A percentile compares a stretch with the other conserved stretches of the same genome.
phyloP scores from a whole-genome alignment of 92 coral and sea anemone genomes.

The Siderastrea siderea region DNA sequence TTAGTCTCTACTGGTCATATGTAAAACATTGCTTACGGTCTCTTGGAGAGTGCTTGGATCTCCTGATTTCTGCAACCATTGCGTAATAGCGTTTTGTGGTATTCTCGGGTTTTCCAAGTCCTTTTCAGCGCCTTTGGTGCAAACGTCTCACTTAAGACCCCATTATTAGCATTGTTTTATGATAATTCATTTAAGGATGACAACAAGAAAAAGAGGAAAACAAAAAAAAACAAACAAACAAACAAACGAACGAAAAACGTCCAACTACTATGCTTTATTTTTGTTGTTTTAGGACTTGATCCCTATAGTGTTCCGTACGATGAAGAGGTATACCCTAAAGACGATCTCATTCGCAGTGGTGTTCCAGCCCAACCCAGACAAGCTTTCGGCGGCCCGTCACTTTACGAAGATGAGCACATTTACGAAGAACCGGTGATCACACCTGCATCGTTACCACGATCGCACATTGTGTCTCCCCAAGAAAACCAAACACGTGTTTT shows the following conservation, averaged over 20 bases:
- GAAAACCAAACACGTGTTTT: constrained; percentile 46
- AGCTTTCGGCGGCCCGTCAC: constrained; percentile 45
- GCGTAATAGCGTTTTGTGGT: too few species aligned
- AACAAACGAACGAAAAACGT: neutral
- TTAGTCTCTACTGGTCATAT: too few species aligned
- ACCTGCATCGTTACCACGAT: constrained; percentile 75
- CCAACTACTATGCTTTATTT: neutral
- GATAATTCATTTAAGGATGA: too few species aligned
- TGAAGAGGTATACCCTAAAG: constrained; percentile 23
- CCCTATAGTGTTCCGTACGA: constrained; percentile 52
- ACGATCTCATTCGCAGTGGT: constrained; percentile 42
- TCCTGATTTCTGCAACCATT: too few species aligned
- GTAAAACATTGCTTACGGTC: too few species aligned
- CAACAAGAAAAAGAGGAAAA: too few species aligned
- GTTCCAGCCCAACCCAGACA: constrained; percentile 38
- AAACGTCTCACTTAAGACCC: too few species aligned
- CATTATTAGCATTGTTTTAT: too few species aligned
- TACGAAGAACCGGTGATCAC: constrained; percentile 77
- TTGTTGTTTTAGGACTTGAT: constrained; percentile 49
- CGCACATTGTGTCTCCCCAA: constrained; percentile 55
- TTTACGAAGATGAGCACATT: constrained; percentile 47
- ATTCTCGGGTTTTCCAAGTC: too few species aligned
- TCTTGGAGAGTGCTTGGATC: too few species aligned
- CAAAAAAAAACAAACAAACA: too few species aligned
- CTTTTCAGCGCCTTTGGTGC: too few species aligned